Evolutionary conservation across 2,888 invertebrate genomes (phyloP).

Genomic region (Onthophagus sagittarius): DNA sequence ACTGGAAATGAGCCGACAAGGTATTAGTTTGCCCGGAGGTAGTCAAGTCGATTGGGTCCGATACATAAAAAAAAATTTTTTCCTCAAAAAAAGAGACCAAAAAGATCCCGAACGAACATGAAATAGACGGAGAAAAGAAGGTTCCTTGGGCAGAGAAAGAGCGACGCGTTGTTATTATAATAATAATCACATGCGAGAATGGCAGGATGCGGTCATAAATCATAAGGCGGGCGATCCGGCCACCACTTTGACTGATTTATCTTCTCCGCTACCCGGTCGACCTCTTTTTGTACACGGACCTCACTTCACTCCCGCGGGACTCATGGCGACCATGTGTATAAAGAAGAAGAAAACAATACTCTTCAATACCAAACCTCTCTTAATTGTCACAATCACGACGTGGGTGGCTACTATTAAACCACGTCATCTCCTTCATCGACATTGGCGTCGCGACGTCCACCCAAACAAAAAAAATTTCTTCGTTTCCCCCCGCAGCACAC

Average conservation of each 20-base stretch:
- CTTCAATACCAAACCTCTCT: background rate
- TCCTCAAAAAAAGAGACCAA: background rate
- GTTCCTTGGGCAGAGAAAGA: background rate
- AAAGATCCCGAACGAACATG: background rate
- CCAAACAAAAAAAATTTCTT: no score
- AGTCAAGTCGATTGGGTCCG: conserved; percentile 19
- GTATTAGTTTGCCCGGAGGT: conserved; percentile 4
- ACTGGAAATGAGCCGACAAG: conserved; percentile 1
- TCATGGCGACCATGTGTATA: conserved; percentile 16
- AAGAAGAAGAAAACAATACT: background rate
- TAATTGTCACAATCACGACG: background rate
- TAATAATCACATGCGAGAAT: conserved; percentile 49
- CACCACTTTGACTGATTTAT: conserved; percentile 49
- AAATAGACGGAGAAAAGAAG: conserved; percentile 35
- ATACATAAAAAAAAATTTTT: background rate
- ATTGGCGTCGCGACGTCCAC: background rate
- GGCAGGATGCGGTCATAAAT: conserved; percentile 45
- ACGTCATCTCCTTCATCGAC: background rate
- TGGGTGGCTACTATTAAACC: background rate
- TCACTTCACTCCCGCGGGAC: background rate
- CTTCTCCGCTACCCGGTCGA: conserved; percentile 33
- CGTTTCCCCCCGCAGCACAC: conserved; percentile 4
- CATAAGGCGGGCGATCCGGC: conserved; percentile 46
- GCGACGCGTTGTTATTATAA: conserved; percentile 46
- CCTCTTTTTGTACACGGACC: conserved; percentile 39